Conservation (phyloP, 2,113 vertebrate genomes). For the Phyllostomus hastatus region DNA sequence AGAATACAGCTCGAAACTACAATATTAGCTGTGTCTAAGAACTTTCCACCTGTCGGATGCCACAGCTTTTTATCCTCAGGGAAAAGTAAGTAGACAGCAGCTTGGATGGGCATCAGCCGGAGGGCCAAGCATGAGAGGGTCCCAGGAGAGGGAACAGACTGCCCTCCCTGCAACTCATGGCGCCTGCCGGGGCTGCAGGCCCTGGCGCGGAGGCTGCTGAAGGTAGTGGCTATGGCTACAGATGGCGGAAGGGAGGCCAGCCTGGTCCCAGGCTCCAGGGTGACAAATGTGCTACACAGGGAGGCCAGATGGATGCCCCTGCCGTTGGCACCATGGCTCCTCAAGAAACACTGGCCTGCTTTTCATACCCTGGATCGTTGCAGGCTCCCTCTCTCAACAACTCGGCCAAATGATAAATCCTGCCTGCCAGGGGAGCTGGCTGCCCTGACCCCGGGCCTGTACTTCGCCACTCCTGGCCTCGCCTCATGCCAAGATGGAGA, state of each 20-base stretch:
- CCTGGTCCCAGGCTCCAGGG: not conserved
- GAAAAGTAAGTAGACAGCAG: not conserved
- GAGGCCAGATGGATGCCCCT: slow-evolving; percentile 65
- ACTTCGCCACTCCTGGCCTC: not conserved
- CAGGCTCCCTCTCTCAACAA: slow-evolving; percentile 42
- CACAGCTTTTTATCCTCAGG: not conserved
- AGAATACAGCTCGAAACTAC: not conserved
- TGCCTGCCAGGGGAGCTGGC: slow-evolving; percentile 59
- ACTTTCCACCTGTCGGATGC: not conserved
- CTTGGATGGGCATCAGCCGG: not conserved
- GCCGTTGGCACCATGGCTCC: slow-evolving; percentile 48
- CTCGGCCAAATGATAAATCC: slow-evolving; percentile 73
- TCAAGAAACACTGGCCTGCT: slow-evolving; percentile 62
- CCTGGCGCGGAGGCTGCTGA: not conserved
- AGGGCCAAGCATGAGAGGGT: not conserved
- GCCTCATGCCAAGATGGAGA: slow-evolving; percentile 47
- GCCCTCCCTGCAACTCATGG: not conserved
- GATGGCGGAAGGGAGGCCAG: slow-evolving; percentile 39
- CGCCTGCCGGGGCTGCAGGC: not conserved
- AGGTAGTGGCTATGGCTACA: not conserved
- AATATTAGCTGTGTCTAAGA: not conserved
- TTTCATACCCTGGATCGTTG: slow-evolving; percentile 41
- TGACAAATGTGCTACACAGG: slow-evolving; percentile 59
- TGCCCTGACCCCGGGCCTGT: slow-evolving; percentile 54
- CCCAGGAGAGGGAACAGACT: not conserved